Evolutionary conservation across 2,888 invertebrate species (phyloP), one percentile per base, ranked within the genome.

Genomic region (Lapara coniferarum): DNA sequence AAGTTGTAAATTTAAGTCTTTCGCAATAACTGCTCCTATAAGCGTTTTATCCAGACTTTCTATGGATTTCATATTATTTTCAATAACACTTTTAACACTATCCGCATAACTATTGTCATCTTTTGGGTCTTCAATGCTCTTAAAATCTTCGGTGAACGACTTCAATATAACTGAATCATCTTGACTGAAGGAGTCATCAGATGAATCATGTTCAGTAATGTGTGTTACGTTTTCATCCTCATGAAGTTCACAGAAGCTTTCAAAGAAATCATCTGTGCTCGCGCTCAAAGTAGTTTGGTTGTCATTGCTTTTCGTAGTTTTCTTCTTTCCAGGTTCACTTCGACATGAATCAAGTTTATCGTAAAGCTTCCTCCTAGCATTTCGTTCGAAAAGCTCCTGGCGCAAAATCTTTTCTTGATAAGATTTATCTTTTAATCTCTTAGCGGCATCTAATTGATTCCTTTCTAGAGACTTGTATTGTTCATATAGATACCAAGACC

Each of bases 401-500:
- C 83, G 85, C 70, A 93, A 78, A 67, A 92, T 81, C 68, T 75
- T 83, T 53, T 91, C 89, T 74, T 92, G 92, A 71, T 84, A 85
- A 0, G 87, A 86, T 70, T 80, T 86, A 71, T 89, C 83, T 71
- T 88, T 89, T 57, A 92, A 78, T 73, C 81, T 85, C 69, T 84
- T 81, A 5, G 88, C 84, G 8, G 90, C 91, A 69, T 92, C 87
- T 51, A 87, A 74, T 75, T 93, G 92, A 71, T 86, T 89, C 57
- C 79, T 84, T 75, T 92, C 91, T 1, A 93, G 78, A 1, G 92
- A 86, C 78, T 90, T 93, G 70, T 84, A 93, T 73, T 93, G 93
- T 74, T 93, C 93, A 68, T 91, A 92, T 59, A 92, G 74, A 73
- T 92, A 93, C 93, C 93, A 93, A 8, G 92, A 92, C 7, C 89